These are phyloP conservation scores for Melozone crissalis DNA, from an alignment of 2,113 vertebrate species.

Conservation along the genomic window DNA sequence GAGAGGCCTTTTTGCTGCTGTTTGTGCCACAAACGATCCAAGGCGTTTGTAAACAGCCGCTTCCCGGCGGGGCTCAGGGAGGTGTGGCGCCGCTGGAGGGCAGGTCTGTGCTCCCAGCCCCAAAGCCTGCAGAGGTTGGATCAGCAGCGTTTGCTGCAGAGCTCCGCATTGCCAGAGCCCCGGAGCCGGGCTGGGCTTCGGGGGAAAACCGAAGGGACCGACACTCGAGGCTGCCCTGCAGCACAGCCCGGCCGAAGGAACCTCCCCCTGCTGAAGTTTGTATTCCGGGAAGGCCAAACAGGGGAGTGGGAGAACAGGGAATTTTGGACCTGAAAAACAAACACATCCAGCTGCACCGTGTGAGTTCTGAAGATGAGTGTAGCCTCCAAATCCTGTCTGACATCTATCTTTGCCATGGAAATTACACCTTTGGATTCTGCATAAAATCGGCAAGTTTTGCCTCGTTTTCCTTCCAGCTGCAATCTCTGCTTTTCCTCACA, in stretches of 20 bases:
- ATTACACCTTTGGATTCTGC: background rate
- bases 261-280: background rate
- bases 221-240: background rate
- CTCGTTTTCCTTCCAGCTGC: background rate
- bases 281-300: background rate
- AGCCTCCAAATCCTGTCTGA: background rate
- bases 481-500: background rate
- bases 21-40: background rate
- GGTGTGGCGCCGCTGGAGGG: background rate
- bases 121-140: background rate
- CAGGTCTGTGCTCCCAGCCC: background rate
- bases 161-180: background rate
- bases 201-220: background rate
- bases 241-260: background rate
- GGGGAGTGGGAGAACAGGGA: background rate
- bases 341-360: background rate
- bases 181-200: background rate
- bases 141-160: background rate
- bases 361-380: background rate
- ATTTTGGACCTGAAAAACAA: background rate
- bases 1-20: background rate
- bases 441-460: background rate
- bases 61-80: background rate
- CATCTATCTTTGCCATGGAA: background rate
- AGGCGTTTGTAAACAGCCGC: accelerated